Conservation (phyloP, 1,140 invertebrate genomes). For the Drosophila jambulina region DNA sequence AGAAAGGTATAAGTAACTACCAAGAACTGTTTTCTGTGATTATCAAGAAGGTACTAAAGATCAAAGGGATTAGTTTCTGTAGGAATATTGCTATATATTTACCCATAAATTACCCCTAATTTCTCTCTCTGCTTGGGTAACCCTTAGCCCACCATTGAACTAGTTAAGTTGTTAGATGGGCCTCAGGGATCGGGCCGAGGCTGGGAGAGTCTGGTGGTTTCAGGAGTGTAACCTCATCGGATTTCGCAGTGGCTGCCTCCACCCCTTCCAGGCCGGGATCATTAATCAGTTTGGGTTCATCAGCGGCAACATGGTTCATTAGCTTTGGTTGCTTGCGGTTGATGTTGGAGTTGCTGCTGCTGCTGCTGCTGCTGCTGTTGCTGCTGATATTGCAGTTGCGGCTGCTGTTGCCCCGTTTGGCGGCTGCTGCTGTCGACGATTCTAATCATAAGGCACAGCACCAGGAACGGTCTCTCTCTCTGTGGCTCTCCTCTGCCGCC, state of each 20-base stretch:
- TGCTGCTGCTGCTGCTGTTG: conserved; percentile 10
- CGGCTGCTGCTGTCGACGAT: conserved; percentile 71
- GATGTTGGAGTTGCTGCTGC: conserved; percentile 38
- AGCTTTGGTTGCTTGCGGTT: conserved; percentile 74
- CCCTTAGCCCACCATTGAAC: conserved; percentile 72
- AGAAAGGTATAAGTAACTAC: conserved; percentile 1
- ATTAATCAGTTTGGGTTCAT: conserved; percentile 81
- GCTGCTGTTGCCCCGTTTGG: conserved; percentile 60
- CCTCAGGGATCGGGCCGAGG: conserved; percentile 46
- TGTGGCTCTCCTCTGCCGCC: conserved; percentile 37
- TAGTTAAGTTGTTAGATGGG: conserved; percentile 80
- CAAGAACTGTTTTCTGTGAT: neutral
- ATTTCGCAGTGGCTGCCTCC: conserved; percentile 34
- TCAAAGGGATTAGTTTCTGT: too few species aligned
- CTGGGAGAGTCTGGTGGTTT: neutral
- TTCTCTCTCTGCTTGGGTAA: conserved; percentile 46
- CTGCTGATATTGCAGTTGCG: conserved; percentile 30
- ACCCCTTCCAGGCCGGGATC: conserved; percentile 47
- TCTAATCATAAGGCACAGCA: conserved; percentile 82
- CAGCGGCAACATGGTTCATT: conserved; percentile 82
- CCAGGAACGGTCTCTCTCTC: conserved; percentile 19
- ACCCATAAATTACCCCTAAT: neutral
- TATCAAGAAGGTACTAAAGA: neutral
- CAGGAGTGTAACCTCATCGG: conserved; percentile 49
- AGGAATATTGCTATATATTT: neutral